phyloP scores from a whole-genome alignment of 2,113 vertebrate genomes.

The Larimichthys polyactis region DNA sequence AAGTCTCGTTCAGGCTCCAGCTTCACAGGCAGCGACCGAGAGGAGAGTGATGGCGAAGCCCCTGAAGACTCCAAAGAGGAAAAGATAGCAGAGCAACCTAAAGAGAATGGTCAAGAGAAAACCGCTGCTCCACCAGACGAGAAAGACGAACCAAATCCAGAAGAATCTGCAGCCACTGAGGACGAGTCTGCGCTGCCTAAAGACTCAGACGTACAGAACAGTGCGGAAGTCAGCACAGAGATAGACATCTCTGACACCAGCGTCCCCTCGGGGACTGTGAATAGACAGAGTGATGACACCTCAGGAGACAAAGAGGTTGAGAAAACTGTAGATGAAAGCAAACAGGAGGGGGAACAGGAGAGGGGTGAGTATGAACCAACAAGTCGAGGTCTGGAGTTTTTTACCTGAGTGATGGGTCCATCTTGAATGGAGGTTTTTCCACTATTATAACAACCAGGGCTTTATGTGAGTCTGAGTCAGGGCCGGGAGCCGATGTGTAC shows the following conservation, averaged over 20 bases:
- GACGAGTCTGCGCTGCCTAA: neutral
- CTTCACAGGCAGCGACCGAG: conserved; percentile 78
- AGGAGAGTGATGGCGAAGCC: conserved; percentile 67
- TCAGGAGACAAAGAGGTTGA: conserved; percentile 32
- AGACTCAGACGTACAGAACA: conserved; percentile 48
- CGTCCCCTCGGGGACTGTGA: conserved; percentile 36
- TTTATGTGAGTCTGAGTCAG: neutral
- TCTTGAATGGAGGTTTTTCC: conserved; percentile 63
- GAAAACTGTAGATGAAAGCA: conserved; percentile 31
- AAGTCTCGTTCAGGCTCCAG: conserved; percentile 72
- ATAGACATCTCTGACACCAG: conserved; percentile 65
- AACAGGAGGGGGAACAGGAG: conserved; percentile 63
- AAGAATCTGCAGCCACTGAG: conserved; percentile 30
- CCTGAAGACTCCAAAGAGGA: conserved; percentile 49
- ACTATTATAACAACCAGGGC: conserved; percentile 45
- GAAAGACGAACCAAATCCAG: conserved; percentile 13
- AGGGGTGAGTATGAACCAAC: conserved; percentile 85
- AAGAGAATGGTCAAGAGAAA: conserved; percentile 40
- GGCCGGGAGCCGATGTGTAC: neutral
- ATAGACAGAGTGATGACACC: conserved; percentile 32
- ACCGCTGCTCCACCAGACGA: neutral
- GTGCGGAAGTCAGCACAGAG: conserved; percentile 49
- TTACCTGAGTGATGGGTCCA: conserved; percentile 36
- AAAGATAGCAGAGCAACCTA: conserved; percentile 9
- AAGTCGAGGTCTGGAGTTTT: conserved; percentile 11